phyloP scores from a whole-genome alignment of 2,113 vertebrate species.

The Protobothrops mucrosquamatus region DNA sequence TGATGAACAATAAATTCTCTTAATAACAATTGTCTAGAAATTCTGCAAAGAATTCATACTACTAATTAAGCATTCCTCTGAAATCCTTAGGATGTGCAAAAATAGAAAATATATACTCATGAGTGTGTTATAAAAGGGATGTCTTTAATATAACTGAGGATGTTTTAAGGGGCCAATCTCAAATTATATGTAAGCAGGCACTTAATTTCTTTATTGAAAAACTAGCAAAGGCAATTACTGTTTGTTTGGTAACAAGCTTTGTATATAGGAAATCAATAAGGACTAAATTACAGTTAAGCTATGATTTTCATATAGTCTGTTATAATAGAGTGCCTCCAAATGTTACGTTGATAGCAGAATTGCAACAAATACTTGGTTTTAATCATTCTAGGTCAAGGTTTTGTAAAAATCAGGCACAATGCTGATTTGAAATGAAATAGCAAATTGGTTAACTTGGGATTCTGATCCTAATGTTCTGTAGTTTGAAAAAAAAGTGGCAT shows the following conservation, averaged over 20 bases:
- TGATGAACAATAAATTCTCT: slow-evolving; percentile 39
- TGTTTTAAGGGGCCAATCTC: background rate
- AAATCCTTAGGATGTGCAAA: background rate
- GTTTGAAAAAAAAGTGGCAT: background rate
- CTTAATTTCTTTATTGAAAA: background rate
- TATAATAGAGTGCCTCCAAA: background rate
- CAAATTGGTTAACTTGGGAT: background rate
- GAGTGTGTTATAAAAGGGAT: no score
- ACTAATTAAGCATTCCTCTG: background rate
- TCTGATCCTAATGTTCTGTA: background rate
- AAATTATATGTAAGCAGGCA: background rate
- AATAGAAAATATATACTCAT: background rate
- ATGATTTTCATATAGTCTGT: background rate
- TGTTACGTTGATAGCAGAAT: background rate
- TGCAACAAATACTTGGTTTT: background rate
- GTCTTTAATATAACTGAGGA: background rate
- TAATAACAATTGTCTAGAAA: slow-evolving; percentile 10
- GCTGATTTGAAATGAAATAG: background rate
- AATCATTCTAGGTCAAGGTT: background rate
- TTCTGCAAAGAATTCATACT: background rate
- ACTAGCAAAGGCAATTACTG: background rate
- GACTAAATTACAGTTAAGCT: background rate
- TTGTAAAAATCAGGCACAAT: background rate
- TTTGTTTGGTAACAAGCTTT: background rate
- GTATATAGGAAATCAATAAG: background rate